These are phyloP conservation scores for Liasis olivaceus DNA, from an alignment of 2,797 vertebrate genomes.

Conservation along the genomic window DNA sequence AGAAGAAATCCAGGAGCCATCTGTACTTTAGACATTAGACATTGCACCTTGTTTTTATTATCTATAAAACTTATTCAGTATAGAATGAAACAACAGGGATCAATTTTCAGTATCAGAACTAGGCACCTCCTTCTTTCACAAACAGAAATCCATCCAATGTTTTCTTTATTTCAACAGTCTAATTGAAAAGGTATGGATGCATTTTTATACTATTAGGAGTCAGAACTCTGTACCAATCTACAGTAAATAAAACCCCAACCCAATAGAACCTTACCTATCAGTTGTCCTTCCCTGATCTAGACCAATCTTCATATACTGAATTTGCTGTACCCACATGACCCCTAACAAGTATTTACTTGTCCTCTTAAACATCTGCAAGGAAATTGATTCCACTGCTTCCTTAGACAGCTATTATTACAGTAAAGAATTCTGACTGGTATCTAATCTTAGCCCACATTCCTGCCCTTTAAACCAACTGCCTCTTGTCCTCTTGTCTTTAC, in stretches of 20 bases:
- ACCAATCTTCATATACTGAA: not conserved
- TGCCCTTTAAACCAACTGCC: constrained; percentile 5
- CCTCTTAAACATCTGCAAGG: not conserved
- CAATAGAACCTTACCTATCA: not conserved
- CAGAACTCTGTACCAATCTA: not conserved
- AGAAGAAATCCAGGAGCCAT: not conserved
- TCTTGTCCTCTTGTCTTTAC: not conserved
- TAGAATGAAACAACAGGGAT: not conserved
- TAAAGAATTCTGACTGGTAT: not conserved
- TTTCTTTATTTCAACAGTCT: not conserved
- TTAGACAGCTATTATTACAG: not conserved
- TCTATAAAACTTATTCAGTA: not conserved
- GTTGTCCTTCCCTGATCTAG: not conserved
- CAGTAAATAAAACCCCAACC: not conserved
- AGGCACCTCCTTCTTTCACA: not conserved
- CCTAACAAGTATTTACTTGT: not conserved
- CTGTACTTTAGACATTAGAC: not conserved
- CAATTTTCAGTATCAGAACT: not conserved
- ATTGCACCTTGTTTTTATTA: not conserved
- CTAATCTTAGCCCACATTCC: constrained; percentile 19
- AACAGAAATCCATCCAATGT: not conserved
- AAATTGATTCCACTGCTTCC: constrained; percentile 14
- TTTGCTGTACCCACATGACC: not conserved
- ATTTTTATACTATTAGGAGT: not conserved
- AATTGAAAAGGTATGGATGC: not conserved